Evolutionary conservation across 2,113 vertebrate genomes (phyloP), one percentile per base, ranked within the genome.

Genomic region (Callorhinus ursinus): DNA sequence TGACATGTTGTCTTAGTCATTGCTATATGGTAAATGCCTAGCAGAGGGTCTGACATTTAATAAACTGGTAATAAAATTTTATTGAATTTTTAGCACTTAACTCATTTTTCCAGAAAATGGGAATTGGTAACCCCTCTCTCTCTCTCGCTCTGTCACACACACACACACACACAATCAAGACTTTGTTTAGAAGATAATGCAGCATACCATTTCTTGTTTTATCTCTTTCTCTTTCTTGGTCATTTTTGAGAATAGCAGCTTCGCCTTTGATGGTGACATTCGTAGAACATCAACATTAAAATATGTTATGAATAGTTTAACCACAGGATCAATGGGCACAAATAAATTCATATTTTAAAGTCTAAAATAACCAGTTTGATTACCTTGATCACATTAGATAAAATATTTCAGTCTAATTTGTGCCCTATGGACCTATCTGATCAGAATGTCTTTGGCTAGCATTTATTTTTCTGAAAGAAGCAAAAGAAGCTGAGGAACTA

Each of bases 71-170:
- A 81, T 57, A 94, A 90, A 96, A 18, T 4, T 97, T 89, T 90
- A 90, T 36, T 88, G 84, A 95, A 96, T 33, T 94, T 90, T 96
- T 96, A 97, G 33, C 51, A 92, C 21, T 96, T 63, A 65, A 92
- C 92, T 95, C 5, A 4, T 84, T 94, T 96, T 96, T 95, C 46
- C 85, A 95, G 53, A 83, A 89, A 65, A 82, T 90, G 12, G 24
- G 42, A 69, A 22, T 55, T 72, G 18, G 24, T 11, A 61, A 26
- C 7, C 21, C 14, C 21, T 39, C 42, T 6, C 51, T 6, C 51
- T 21, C 3, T 19, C 46, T 15, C 33, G 10, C 7, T n/a, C 9
- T 33, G 33, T 15, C 18, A 24, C 16, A 69, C 22, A 33, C 61
- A 63, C 61, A 28, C 61, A 31, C 63, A 22, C 19, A 22, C 7